Evolutionary conservation across 2,113 vertebrate genomes (phyloP), one percentile per base, ranked within the genome.

Genomic region (Potamarius usumacintae): DNA sequence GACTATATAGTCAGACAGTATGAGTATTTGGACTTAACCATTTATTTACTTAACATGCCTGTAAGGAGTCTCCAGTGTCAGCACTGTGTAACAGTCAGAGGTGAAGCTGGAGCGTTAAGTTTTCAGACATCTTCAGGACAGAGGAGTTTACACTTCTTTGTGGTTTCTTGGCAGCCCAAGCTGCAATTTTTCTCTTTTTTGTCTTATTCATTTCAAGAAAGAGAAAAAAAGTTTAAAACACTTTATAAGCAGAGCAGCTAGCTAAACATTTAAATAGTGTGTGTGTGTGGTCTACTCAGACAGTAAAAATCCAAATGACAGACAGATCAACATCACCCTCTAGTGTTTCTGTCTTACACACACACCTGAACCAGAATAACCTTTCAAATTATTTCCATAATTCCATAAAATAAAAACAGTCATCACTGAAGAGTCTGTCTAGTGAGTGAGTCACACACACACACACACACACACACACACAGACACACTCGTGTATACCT

Each of bases 381-480:
- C 72, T 22, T 62, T 78, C 5, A 72, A 60, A 34, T 63, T 4
- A 63, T 48, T 82, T 62, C 34, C 30, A 63, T 63, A 82, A 82
- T 57, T 7, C 53, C 9, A 62, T 52, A 6, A 82, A 50, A 74
- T 52, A 34, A 78, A 52, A 78, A 27, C 42, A 63, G 57, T 82
- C 58, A 62, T 27, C 18, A 42, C 10, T 82, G 22, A 50, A 42
- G 34, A 25, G 34, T 34, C 80, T 63, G 80, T 42, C 72, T 76
- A 76, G 20, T 76, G 42, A 60, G 18, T 82, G 30, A 82, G 18
- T 63, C 79, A 34, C 84, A 77, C 67, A 27, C 42, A 50, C 72
- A 48, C 52, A 86, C 76, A 80, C 60, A 79, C 48, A n/a, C 52
- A 80, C 79, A 72, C 84, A 76, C 72, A 72, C 34, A 69, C 48